These are phyloP conservation scores for Piaya cayana DNA, from an alignment of 2,113 vertebrate species.

Conservation along the genomic window DNA sequence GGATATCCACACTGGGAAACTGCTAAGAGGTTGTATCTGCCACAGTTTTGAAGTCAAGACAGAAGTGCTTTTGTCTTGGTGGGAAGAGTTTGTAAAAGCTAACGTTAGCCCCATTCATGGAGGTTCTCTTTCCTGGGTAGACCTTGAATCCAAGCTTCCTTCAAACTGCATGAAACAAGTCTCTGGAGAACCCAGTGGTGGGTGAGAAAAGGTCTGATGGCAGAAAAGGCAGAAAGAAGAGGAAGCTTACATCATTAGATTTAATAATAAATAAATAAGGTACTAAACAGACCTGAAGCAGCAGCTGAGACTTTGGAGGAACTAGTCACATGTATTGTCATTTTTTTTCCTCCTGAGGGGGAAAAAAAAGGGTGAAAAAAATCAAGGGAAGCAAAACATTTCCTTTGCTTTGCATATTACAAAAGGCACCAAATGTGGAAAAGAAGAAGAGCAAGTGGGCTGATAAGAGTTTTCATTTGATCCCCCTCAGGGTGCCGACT, in stretches of 20 bases:
- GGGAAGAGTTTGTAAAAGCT: not conserved
- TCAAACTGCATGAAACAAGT: not conserved
- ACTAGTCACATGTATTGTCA: not conserved
- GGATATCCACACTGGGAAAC: not conserved
- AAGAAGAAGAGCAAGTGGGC: slow-evolving; percentile 37
- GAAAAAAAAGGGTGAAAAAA: not conserved
- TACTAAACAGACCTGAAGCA: not conserved
- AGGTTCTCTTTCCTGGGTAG: not conserved
- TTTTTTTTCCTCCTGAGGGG: not conserved
- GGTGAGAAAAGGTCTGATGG: not conserved
- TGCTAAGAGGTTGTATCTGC: not conserved
- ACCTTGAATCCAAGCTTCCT: not conserved
- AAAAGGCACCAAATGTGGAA: slow-evolving; percentile 25
- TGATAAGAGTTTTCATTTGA: slow-evolving; percentile 53
- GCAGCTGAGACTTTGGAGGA: slow-evolving; percentile 5
- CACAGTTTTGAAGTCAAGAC: not conserved
- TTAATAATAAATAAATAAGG: not conserved
- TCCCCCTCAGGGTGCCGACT: slow-evolving; percentile 58
- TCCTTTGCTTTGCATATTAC: slow-evolving; percentile 62
- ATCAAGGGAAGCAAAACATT: slow-evolving; percentile 30
- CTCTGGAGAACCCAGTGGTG: not conserved
- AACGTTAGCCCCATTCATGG: not conserved
- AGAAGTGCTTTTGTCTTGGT: not conserved
- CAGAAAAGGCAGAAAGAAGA: not conserved
- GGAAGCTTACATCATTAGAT: not conserved